Evolutionary conservation across 92 coral and sea anemone species (phyloP), one percentile per base, ranked within the genome.

Genomic region (Siderastrea radians): DNA sequence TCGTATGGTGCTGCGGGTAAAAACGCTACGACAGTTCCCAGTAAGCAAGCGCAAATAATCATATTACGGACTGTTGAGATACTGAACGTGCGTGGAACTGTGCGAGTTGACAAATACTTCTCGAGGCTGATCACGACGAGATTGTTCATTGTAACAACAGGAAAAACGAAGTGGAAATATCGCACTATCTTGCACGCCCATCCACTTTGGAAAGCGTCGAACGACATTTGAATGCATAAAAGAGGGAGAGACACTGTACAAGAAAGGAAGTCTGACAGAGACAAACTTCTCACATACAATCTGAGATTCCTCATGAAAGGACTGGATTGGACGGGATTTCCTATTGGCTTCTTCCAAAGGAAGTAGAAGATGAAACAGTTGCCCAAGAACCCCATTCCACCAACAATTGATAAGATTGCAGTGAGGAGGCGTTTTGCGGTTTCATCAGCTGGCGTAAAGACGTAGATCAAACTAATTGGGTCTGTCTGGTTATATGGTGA

Each of bases 161-260:
- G 71, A 66, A 66, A 66, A 10, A 66, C 5, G 38, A 14, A 2
- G 17, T 66, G 10, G 17, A 66, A 17, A 66, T 10, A 66, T 5
- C 71, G 71, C 5, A 66, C 71, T 66, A 66, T 66, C 16, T 44
- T 6, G 71, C 71, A 66, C 71, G 71, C 9, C 71, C 71, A 66
- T 17, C 43, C 71, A 44, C 71, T 3, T n/a, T 66, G 71, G 47
- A 66, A 66, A 17, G 16, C 44, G 47, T 66, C 71, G 9, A 17
- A 66, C n/a, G 6, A 66, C 7, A 14, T 44, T 44, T 66, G 71
- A 44, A 66, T 17, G 17, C 13, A n/a, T 17, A 66, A 2, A n/a
- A 66, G 71, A 66, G 71, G 71, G 7, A 66, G 43, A 7, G 71
- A 66, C 71, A 66, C 71, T 3, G 47, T 0, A n/a, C 71, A 66